Evolutionary conservation across 2,888 invertebrate genomes (phyloP).

Genomic region (Cremastinae sp.): DNA sequence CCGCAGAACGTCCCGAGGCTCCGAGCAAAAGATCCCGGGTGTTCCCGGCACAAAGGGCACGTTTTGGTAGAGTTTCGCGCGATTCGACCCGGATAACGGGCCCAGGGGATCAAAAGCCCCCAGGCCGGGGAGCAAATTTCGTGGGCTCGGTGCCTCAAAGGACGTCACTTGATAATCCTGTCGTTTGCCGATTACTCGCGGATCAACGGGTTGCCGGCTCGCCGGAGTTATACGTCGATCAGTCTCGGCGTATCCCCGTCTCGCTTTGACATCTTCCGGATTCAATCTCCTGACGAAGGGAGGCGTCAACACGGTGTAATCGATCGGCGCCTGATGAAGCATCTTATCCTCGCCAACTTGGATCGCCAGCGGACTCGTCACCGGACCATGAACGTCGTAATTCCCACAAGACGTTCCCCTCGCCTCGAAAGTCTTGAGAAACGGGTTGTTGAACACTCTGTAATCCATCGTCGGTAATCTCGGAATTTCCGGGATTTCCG

Average conservation of each 20-base stretch:
- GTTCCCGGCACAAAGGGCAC: conserved; percentile 68
- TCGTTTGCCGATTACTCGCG: conserved; percentile 36
- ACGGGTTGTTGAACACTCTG: conserved; percentile 73
- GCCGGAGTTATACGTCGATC: conserved; percentile 64
- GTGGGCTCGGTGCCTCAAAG: conserved; percentile 77
- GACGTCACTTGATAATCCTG: conserved; percentile 77
- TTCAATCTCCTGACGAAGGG: conserved; percentile 55
- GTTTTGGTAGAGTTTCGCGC: conserved; percentile 69
- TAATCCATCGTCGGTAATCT: conserved; percentile 73
- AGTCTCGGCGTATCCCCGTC: conserved; percentile 42
- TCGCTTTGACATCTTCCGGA: conserved; percentile 40
- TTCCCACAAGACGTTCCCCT: conserved; percentile 59
- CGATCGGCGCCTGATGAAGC: conserved; percentile 43
- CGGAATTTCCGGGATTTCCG: conserved; percentile 72
- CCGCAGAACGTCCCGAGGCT: conserved; percentile 46
- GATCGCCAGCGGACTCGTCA: conserved; percentile 69
- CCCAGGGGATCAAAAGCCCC: conserved; percentile 67
- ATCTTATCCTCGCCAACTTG: conserved; percentile 68
- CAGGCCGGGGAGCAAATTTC: conserved; percentile 70
- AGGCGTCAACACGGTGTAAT: conserved; percentile 53
- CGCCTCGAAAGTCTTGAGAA: conserved; percentile 71
- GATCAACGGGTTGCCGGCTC: conserved; percentile 47
- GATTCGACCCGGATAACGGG: conserved; percentile 59
- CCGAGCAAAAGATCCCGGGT: conserved; percentile 61
- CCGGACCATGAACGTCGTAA: conserved; percentile 59